phyloP scores from a whole-genome alignment of 2,113 vertebrate species.

The Rhabdomys dilectus region DNA sequence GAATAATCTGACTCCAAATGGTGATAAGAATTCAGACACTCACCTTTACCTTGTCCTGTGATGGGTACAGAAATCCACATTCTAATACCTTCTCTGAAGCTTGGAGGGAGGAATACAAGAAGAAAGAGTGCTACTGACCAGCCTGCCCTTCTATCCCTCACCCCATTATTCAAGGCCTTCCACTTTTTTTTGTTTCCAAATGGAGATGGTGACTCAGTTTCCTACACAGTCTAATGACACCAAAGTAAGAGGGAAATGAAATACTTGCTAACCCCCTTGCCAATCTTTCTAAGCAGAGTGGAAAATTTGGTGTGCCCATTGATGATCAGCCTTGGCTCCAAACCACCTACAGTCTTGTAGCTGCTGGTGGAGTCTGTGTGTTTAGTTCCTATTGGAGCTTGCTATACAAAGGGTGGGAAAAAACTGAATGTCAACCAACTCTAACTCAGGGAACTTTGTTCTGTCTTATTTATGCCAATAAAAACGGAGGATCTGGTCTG shows the following conservation, averaged over 20 bases:
- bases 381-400: background rate
- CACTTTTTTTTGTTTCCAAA: background rate
- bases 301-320: background rate
- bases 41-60: background rate
- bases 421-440: background rate
- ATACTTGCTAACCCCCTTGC: background rate
- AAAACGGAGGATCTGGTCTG: no score
- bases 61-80: background rate
- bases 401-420: background rate
- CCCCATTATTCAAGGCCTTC: background rate
- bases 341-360: background rate
- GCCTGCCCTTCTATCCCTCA: background rate
- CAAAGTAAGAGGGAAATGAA: background rate
- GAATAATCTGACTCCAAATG: background rate
- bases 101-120: background rate
- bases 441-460: background rate
- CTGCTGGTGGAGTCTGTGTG: background rate
- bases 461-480: background rate
- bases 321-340: background rate
- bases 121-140: background rate
- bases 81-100: background rate
- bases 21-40: background rate
- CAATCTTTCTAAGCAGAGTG: background rate
- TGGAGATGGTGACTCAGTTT: background rate
- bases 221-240: background rate